These are phyloP conservation scores for Leptinotarsa tumamoca DNA, from an alignment of 2,888 invertebrate genomes.

Conservation along the genomic window DNA sequence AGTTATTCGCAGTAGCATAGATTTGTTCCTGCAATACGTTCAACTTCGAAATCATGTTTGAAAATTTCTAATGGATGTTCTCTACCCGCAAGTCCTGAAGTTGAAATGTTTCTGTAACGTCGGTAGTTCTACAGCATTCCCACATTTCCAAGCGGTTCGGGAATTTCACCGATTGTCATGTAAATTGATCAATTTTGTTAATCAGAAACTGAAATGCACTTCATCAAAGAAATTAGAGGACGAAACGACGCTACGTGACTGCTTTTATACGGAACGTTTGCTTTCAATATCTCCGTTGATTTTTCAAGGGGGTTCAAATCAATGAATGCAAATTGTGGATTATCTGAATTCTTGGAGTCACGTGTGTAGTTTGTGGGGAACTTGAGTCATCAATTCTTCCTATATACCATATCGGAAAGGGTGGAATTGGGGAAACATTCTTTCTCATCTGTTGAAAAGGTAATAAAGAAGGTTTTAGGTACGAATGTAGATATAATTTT, in stretches of 20 bases:
- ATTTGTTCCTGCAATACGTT: neutral
- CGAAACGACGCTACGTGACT: neutral
- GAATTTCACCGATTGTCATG: neutral
- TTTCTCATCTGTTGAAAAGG: too few species aligned
- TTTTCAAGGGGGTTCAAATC: neutral
- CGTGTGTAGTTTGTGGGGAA: too few species aligned
- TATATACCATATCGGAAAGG: too few species aligned
- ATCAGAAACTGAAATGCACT: constrained; percentile 15
- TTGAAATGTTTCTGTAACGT: constrained; percentile 21
- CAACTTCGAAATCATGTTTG: neutral
- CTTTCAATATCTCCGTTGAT: constrained; percentile 1
- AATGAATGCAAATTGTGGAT: neutral
- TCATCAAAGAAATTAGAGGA: constrained; percentile 10
- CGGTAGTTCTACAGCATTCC: constrained; percentile 15
- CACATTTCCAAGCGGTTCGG: neutral
- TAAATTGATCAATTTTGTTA: constrained; percentile 17
- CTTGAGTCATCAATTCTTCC: too few species aligned
- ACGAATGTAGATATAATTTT: too few species aligned
- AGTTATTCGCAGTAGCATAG: too few species aligned
- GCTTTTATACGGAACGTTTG: neutral
- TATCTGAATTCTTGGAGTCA: neutral
- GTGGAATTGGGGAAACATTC: too few species aligned
- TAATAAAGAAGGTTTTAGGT: too few species aligned
- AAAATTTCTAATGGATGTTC: constrained; percentile 25
- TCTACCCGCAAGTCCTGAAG: neutral